Conservation (phyloP, 2,888 invertebrate species). For the Volucella inanis region DNA sequence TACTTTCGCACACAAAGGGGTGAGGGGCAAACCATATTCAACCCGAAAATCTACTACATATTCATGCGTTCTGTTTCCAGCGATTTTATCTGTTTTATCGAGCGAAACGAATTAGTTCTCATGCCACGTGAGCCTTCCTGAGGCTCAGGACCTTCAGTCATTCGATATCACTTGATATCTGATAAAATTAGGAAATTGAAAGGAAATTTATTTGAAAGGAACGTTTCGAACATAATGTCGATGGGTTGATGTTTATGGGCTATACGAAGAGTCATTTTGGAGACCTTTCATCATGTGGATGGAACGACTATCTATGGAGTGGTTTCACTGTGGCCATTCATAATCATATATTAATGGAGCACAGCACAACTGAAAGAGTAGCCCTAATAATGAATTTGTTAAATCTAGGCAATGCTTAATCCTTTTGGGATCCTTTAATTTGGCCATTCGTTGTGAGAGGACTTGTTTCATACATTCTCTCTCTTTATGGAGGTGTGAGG, state of each 20-base stretch:
- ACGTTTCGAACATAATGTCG: slow-evolving; percentile 3
- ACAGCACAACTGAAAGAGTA: slow-evolving; percentile 22
- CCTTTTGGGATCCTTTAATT: slow-evolving; percentile 11
- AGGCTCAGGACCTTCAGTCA: slow-evolving; percentile 39
- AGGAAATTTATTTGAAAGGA: slow-evolving; percentile 48
- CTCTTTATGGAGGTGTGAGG: no score
- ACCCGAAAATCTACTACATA: slow-evolving; percentile 2
- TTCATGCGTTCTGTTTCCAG: slow-evolving; percentile 24
- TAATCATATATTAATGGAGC: slow-evolving; percentile 7
- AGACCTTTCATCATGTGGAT: slow-evolving; percentile 16
- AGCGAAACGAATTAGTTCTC: slow-evolving; percentile 54
- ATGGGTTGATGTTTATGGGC: slow-evolving; percentile 18
- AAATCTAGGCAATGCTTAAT: slow-evolving; percentile 25
- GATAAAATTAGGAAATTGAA: slow-evolving; percentile 64
- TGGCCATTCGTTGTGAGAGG: not conserved
- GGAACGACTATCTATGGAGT: not conserved
- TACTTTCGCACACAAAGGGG: not conserved
- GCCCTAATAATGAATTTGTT: slow-evolving; percentile 14
- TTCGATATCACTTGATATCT: slow-evolving; percentile 49
- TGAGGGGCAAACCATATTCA: no score
- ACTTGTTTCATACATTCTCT: not conserved
- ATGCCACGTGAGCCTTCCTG: not conserved
- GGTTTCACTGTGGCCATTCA: slow-evolving; percentile 2
- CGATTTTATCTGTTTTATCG: slow-evolving; percentile 63
- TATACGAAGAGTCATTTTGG: slow-evolving; percentile 44